phyloP scores from a whole-genome alignment of 2,113 vertebrate species.

The Upupa epops region DNA sequence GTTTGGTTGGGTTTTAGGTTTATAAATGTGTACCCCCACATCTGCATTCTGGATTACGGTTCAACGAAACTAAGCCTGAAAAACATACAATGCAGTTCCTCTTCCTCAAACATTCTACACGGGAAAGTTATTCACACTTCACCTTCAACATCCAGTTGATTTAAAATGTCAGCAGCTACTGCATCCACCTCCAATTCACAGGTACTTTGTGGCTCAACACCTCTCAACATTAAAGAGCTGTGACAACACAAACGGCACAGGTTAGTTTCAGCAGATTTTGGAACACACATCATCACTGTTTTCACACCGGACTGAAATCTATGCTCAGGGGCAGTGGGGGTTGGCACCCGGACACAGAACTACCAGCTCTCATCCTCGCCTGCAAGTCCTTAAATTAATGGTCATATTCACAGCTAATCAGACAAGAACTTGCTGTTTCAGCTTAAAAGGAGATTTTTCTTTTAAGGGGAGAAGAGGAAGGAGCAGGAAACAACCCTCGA shows the following conservation, averaged over 20 bases:
- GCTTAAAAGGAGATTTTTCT: background rate
- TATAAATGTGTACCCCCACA: background rate
- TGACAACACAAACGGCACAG: conserved; percentile 47
- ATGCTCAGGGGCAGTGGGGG: background rate
- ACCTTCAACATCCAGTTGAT: conserved; percentile 95
- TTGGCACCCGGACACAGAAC: background rate
- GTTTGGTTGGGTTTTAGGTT: background rate
- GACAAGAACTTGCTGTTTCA: background rate
- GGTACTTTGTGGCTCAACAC: conserved; percentile 88
- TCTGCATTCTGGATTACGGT: background rate
- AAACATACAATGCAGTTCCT: background rate
- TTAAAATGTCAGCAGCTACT: conserved; percentile 94
- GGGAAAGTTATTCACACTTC: conserved; percentile 28
- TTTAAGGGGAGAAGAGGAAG: background rate
- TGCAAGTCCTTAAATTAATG: background rate
- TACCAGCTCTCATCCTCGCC: background rate
- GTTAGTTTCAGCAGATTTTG: conserved; percentile 1
- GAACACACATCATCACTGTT: background rate
- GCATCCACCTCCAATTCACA: conserved; percentile 99
- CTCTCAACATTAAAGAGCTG: conserved; percentile 90
- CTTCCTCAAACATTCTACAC: background rate
- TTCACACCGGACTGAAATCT: background rate
- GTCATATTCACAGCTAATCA: background rate
- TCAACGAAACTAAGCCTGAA: background rate
- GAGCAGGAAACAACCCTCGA: background rate